Evolutionary conservation across 2,888 invertebrate genomes (phyloP), one percentile per base, ranked within the genome.

Genomic region (Morinoia aosen): DNA sequence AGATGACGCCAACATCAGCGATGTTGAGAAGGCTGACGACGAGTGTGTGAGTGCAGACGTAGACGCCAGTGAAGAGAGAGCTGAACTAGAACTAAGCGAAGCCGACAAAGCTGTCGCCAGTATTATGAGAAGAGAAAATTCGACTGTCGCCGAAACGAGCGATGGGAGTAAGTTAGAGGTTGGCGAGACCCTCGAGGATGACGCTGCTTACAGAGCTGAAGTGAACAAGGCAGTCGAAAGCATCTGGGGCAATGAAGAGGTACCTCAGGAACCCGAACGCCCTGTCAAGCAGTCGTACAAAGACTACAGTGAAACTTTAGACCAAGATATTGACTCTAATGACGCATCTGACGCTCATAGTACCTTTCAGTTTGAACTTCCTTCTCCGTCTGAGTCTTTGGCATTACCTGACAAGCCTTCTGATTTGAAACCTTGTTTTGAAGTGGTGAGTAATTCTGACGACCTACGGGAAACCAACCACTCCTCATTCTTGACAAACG

Each of bases 31-130:
- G 57, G 48, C 57, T 88, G 95, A 88, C 33, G 95, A 61, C 5
- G 61, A 76, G 40, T 40, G 58, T 48, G 39, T 40, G 39, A 64
- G 40, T 64, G 39, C n/a, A 39, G 88, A 40, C 25, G 19, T 19
- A n/a, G n/a, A 40, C 25, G 88, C n/a, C 61, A 40, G 7, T 48
- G 88, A 48, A 33, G 76, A 16, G 33, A 39, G 61, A 39, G 40
- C 33, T 14, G 94, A 76, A 58, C 95, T 95, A 33, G 96, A 96
- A 91, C 88, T 96, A n/a, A 96, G 96, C 95, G 96, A 96, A 94
- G 96, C 96, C 33, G 96, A 96, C 76, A 96, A 96, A 93, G 96
- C 96, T 91, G 96, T 96, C 25, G 96, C 96, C 48, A 96, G 96
- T 91, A 96, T 96, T 57, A 96, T 96, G 95, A 96, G 96, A 56